Conservation (phyloP, 35 echinoderm and acorn worm species). For the Hemicentrotus pulcherrimus region DNA sequence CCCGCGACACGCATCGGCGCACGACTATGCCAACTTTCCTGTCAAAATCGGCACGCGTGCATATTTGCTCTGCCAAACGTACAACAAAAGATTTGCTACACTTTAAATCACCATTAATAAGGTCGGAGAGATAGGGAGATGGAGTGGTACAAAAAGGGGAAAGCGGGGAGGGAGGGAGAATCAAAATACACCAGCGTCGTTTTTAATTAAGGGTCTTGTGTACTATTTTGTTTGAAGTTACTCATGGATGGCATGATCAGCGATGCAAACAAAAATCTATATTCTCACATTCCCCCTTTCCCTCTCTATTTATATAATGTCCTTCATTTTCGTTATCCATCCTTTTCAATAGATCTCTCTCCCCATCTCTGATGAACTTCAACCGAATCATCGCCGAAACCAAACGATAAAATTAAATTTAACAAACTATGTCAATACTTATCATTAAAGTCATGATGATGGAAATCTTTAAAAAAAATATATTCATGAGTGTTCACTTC, state of each 20-base stretch:
- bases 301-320: background rate
- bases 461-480: no score
- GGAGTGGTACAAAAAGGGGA: background rate
- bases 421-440: no score
- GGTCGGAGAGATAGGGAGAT: background rate
- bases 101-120: constrained; percentile 37
- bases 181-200: constrained; percentile 24
- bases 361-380: no score
- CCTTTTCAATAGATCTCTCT: no score
- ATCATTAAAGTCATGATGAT: no score
- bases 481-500: no score
- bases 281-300: background rate
- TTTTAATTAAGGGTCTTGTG: constrained; percentile 44
- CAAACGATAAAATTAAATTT: no score
- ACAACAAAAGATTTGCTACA: constrained; percentile 46
- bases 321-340: background rate
- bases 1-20: background rate
- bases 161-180: constrained; percentile 20
- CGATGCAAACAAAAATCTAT: background rate
- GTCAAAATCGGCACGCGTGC: constrained; percentile 22
- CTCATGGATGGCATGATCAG: background rate
- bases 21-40: constrained; percentile 11
- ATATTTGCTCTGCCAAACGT: constrained; percentile 7
- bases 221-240: constrained; percentile 31
- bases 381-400: no score